These are phyloP conservation scores for Synchiropus splendidus DNA, from an alignment of 2,113 vertebrate species.

Conservation along the genomic window DNA sequence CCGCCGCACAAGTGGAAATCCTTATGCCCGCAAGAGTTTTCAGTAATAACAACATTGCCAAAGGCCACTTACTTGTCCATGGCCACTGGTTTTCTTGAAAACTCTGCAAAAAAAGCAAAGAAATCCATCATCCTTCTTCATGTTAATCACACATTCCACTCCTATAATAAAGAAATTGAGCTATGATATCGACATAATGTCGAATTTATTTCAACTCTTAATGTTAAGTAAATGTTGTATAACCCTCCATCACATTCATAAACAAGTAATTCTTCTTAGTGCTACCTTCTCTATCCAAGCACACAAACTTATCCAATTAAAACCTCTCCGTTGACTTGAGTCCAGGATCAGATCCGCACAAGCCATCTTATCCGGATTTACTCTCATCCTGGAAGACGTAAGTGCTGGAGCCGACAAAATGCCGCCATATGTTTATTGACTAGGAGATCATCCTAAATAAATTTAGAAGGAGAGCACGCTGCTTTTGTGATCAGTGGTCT, in stretches of 20 bases:
- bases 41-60: slow-evolving; percentile 30
- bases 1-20: slow-evolving; percentile 26
- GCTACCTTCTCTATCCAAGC: no score
- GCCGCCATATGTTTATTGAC: not conserved
- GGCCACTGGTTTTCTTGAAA: slow-evolving; percentile 81
- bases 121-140: not conserved
- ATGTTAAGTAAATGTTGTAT: no score
- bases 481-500: no score
- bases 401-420: slow-evolving; percentile 3
- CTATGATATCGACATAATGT: no score
- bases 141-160: no score
- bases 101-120: slow-evolving; percentile 59
- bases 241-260: no score
- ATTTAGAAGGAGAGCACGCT: no score
- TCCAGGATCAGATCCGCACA: slow-evolving; percentile 26
- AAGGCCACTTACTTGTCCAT: slow-evolving; percentile 68
- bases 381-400: slow-evolving; percentile 2
- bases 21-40: slow-evolving; percentile 16
- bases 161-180: no score
- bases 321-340: slow-evolving; percentile 19
- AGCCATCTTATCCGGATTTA: slow-evolving; percentile 40
- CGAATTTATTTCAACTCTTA: not conserved
- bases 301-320: slow-evolving; percentile 31
- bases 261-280: no score
- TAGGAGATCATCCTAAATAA: slow-evolving; percentile 4